phyloP scores from a whole-genome alignment of 53 echinoderm and acorn worm species.

The Echinometra lucunter region DNA sequence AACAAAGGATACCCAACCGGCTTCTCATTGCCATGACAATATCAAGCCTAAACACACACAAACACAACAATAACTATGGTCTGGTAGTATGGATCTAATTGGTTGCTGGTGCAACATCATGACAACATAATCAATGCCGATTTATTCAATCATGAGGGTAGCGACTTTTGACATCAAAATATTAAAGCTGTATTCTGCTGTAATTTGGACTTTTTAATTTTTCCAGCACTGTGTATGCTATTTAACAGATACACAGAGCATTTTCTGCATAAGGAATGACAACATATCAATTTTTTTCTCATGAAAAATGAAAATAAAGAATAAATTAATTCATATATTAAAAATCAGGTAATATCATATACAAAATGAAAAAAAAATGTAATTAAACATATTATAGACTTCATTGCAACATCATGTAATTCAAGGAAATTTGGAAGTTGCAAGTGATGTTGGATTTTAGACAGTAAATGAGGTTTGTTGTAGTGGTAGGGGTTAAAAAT shows the following conservation, averaged over 20 bases:
- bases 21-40: slow-evolving; percentile 38
- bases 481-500: too few relatives aligned
- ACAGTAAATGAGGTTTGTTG: too few relatives aligned
- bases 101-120: slow-evolving; percentile 60
- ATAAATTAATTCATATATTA: too few relatives aligned
- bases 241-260: neutral
- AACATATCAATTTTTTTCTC: neutral
- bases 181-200: slow-evolving; percentile 12
- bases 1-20: slow-evolving; percentile 36
- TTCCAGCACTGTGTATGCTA: neutral
- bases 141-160: slow-evolving; percentile 44
- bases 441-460: too few relatives aligned
- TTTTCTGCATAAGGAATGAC: neutral
- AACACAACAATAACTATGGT: slow-evolving; percentile 54
- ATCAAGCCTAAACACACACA: slow-evolving; percentile 60
- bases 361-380: too few relatives aligned
- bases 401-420: too few relatives aligned
- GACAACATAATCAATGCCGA: slow-evolving; percentile 53
- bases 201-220: neutral
- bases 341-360: too few relatives aligned
- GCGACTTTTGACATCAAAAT: slow-evolving; percentile 35
- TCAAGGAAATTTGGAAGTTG: too few relatives aligned
- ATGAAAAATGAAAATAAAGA: neutral
- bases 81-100: slow-evolving; percentile 15
- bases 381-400: too few relatives aligned